Conservation (phyloP, 2,113 vertebrate genomes). For the Chelonoidis abingdonii region DNA sequence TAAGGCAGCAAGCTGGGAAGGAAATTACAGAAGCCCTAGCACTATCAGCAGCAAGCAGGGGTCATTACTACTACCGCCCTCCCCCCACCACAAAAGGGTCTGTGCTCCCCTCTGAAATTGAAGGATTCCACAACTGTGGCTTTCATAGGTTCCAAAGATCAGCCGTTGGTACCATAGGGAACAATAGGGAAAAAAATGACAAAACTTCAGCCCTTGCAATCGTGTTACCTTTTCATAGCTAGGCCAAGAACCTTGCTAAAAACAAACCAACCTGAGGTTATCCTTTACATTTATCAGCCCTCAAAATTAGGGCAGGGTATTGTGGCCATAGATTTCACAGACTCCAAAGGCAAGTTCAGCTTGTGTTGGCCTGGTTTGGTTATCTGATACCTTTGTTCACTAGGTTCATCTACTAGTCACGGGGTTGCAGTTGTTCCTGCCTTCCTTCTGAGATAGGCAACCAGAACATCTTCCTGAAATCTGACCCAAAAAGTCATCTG, state of each 20-base stretch:
- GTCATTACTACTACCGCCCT: fast-evolving
- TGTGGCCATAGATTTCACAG: background rate
- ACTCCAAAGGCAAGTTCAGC: background rate
- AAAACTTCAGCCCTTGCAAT: background rate
- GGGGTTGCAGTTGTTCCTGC: no score
- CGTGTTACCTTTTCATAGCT: background rate
- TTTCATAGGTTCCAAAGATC: background rate
- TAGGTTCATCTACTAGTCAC: background rate
- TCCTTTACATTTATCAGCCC: background rate
- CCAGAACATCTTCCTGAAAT: background rate
- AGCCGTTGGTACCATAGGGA: background rate
- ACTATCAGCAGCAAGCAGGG: background rate
- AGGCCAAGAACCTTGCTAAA: fast-evolving
- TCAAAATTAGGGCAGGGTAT: background rate
- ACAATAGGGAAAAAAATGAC: background rate
- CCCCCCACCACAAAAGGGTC: background rate
- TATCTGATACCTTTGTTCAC: background rate
- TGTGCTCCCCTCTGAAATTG: background rate
- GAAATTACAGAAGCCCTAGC: background rate
- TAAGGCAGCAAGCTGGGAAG: background rate
- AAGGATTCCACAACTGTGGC: background rate
- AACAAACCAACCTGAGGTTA: fast-evolving
- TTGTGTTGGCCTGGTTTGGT: background rate
- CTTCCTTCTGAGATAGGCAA: background rate
- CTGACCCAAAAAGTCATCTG: no score